Conservation (phyloP, 2,888 invertebrate genomes). For the Boloria selene region DNA sequence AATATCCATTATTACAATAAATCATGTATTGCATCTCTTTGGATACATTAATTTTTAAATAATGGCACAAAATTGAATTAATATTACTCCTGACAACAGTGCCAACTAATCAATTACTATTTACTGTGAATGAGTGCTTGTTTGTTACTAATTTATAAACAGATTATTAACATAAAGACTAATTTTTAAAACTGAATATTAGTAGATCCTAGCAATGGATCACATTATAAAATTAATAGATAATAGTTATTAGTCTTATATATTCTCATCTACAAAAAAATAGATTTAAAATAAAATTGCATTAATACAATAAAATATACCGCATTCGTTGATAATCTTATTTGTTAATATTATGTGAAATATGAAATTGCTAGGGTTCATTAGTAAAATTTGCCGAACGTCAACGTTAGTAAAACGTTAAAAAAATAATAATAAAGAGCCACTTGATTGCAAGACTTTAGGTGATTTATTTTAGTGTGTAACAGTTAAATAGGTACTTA, state of each 20-base stretch:
- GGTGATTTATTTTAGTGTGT: too few relatives aligned
- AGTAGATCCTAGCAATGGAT: not conserved
- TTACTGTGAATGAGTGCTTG: slow-evolving; percentile 4
- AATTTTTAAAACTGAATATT: slow-evolving; percentile 1
- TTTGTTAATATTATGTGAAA: too few relatives aligned
- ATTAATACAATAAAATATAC: too few relatives aligned
- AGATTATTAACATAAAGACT: slow-evolving; percentile 6
- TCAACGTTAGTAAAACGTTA: too few relatives aligned
- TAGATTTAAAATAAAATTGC: too few relatives aligned
- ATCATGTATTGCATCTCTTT: not conserved
- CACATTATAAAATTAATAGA: slow-evolving; percentile 1
- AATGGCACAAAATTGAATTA: slow-evolving; percentile 2
- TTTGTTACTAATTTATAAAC: not conserved
- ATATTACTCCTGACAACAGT: slow-evolving; percentile 17
- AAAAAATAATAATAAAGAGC: too few relatives aligned
- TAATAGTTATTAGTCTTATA: not conserved
- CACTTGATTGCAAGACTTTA: too few relatives aligned
- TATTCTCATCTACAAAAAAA: not conserved
- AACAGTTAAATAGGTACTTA: too few relatives aligned
- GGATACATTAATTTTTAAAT: slow-evolving; percentile 3
- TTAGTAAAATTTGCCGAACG: too few relatives aligned
- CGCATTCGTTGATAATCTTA: too few relatives aligned
- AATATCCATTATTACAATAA: too few relatives aligned
- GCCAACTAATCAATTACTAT: slow-evolving; percentile 11
- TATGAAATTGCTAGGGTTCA: too few relatives aligned